phyloP scores from a whole-genome alignment of 37 sponge, comb jelly and placozoan genomes.

The Crambe crambe region DNA sequence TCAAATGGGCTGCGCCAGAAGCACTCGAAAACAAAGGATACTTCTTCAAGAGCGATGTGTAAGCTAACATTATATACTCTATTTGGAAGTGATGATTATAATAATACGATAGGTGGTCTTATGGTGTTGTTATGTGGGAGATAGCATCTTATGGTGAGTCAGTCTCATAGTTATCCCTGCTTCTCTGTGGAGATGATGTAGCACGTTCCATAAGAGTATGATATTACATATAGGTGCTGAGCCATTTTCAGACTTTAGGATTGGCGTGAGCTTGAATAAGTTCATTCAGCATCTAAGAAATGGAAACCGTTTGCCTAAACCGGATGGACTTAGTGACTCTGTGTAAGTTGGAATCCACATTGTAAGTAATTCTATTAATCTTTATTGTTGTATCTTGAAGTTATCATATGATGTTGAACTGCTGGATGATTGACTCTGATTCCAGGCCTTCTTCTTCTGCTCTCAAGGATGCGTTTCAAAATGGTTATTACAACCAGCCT shows the following conservation, averaged over 20 bases:
- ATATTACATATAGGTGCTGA: background rate
- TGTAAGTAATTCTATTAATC: background rate
- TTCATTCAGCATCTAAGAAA: background rate
- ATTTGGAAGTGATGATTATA: background rate
- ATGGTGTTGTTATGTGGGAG: slow-evolving; percentile 69
- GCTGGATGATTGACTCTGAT: background rate
- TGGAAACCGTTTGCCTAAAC: background rate
- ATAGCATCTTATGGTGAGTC: slow-evolving; percentile 54
- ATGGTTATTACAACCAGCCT: background rate
- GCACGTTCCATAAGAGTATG: too few relatives aligned
- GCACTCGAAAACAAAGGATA: slow-evolving; percentile 24
- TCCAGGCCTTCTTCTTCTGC: background rate
- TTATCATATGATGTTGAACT: background rate
- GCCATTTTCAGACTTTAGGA: background rate
- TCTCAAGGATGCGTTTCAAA: background rate
- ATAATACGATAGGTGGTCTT: slow-evolving; percentile 49
- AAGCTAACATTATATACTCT: slow-evolving; percentile 6
- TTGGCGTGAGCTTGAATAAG: background rate
- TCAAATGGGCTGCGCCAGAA: slow-evolving; percentile 64
- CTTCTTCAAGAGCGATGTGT: slow-evolving; percentile 62
- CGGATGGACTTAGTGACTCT: background rate
- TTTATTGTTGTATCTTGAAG: background rate
- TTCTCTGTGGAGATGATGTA: background rate
- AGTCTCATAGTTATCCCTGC: background rate
- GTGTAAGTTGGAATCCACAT: background rate